A percentile compares a stretch with the other conserved stretches of the same genome.
Conservation (phyloP, 2,113 vertebrate genomes). For the Pterocles burchelli region DNA sequence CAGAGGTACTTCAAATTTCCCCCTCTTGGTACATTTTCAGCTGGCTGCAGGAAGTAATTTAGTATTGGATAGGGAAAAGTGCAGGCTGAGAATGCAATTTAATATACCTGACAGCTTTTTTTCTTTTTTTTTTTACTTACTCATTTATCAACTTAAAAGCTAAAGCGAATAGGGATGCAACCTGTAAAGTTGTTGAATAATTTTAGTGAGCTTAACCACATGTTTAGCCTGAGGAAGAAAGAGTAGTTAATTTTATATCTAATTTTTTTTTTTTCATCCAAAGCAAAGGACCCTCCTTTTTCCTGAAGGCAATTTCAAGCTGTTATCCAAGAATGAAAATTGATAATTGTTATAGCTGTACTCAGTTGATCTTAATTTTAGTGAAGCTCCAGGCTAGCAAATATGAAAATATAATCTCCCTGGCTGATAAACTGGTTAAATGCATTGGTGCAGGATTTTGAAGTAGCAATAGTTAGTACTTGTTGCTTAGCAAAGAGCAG, state of each 20-base stretch:
- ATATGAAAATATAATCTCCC: constrained; percentile 68
- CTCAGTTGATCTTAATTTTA: constrained; percentile 74
- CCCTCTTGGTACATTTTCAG: background rate
- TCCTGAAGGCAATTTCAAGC: constrained; percentile 73
- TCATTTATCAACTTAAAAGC: constrained; percentile 34
- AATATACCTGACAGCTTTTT: constrained; percentile 12
- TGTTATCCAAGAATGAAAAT: constrained; percentile 80
- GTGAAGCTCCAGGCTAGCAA: constrained; percentile 74
- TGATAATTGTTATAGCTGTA: constrained; percentile 76
- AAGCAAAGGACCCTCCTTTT: constrained; percentile 74
- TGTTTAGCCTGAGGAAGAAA: constrained; percentile 60
- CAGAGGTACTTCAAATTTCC: background rate
- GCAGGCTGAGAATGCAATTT: background rate
- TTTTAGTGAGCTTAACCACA: constrained; percentile 35
- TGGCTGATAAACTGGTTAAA: constrained; percentile 58
- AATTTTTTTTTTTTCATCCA: constrained; percentile 52
- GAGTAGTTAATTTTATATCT: constrained; percentile 57
- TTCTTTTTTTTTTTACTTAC: background rate
- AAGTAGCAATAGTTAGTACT: constrained; percentile 51
- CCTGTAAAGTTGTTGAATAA: constrained; percentile 51
- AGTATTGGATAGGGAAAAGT: background rate
- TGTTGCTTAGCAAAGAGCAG: constrained; percentile 53
- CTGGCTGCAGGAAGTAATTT: background rate
- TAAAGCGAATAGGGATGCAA: constrained; percentile 31
- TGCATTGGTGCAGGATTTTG: constrained; percentile 38